Base-by-base conservation (phyloP, 2,113 vertebrate species). In the Ageneiosus marmoratus region DNA sequence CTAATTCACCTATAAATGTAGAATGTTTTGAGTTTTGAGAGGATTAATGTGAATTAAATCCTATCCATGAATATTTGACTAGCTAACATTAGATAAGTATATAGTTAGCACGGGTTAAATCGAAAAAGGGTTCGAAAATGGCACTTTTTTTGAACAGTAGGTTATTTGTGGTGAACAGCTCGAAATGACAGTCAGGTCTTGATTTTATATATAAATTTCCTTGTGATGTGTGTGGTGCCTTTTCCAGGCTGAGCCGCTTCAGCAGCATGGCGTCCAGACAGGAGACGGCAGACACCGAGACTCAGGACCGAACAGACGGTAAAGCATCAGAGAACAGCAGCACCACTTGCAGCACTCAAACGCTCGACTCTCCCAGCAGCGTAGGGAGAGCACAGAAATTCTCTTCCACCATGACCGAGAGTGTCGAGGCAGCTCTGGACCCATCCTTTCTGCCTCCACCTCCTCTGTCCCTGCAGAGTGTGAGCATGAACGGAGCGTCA, bases 261-360 rank as follows among this genome's bases (percentile, higher is more conserved):
- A 96, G 94, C 93, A 98, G 95, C 90, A 98, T 99, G 97, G 95
- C 97, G 89, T 97, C 97, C 91, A 97, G 96, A 92, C 96, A 96
- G 94, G 97, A 98, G 90, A 96, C 86, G 44, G 67, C 95, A 3
- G 97, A 98, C 90, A 96, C 96, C 1, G 96, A 98, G 88, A 94
- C 95, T 0, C 97, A 97, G 91, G 96, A 97, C 1, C 94, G 79
- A 2, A 92, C 90, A 88, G 94, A 95, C 62, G 91, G 94, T 89
- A 97, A 95, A 93, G 92, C 93, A 53, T 92, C 93, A 67, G 95
- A 97, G 88, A 97, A 79, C 78, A 91, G 91, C 78, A 13, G 73
- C 50, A 29, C 8, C 7, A 6, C n/a, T 20, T 84, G 83, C 65
- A 79, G 65, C 53, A 84, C 83, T 51, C 83, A 84, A 44, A 84